Evolutionary conservation across 2,113 vertebrate species (phyloP).

Genomic region (Oryzias celebensis): DNA sequence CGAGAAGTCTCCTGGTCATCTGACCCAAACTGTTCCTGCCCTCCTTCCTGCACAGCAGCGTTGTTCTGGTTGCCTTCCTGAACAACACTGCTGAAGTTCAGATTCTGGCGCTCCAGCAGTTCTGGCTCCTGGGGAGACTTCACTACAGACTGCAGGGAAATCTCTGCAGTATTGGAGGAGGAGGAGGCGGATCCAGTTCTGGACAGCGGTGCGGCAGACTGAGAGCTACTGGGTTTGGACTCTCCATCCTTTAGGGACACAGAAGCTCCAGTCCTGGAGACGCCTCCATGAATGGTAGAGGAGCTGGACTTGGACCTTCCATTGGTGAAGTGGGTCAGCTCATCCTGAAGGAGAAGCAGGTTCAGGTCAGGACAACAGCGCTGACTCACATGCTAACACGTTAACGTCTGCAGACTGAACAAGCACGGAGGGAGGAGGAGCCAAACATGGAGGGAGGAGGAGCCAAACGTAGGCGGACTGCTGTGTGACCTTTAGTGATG

Average conservation of each 20-base stretch:
- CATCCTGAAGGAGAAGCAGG: conserved; percentile 81
- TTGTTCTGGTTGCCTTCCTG: conserved; percentile 81
- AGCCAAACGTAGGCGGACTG: too few species aligned
- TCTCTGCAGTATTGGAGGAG: conserved; percentile 75
- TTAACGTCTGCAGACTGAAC: too few species aligned
- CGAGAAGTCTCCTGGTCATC: conserved; percentile 1
- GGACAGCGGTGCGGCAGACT: neutral
- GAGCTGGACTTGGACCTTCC: conserved; percentile 65
- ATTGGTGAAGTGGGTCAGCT: conserved; percentile 81
- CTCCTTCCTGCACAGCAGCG: conserved; percentile 77
- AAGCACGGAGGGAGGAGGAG: too few species aligned
- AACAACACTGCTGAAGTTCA: conserved; percentile 72
- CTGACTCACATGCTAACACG: too few species aligned
- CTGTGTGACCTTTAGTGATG: too few species aligned
- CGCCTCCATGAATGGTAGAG: conserved; percentile 54
- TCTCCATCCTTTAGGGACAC: conserved; percentile 51
- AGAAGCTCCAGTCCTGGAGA: conserved; percentile 80
- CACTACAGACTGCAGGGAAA: conserved; percentile 69
- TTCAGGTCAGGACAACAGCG: neutral
- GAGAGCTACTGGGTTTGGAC: conserved; percentile 34
- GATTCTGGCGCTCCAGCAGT: conserved; percentile 72
- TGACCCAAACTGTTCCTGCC: conserved; percentile 56
- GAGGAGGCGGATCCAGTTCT: conserved; percentile 22
- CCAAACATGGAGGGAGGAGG: too few species aligned
- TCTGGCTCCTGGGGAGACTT: conserved; percentile 67